Evolutionary conservation across 2,113 vertebrate species (phyloP), one percentile per base, ranked within the genome.

Genomic region (Daphoenositta chrysoptera): DNA sequence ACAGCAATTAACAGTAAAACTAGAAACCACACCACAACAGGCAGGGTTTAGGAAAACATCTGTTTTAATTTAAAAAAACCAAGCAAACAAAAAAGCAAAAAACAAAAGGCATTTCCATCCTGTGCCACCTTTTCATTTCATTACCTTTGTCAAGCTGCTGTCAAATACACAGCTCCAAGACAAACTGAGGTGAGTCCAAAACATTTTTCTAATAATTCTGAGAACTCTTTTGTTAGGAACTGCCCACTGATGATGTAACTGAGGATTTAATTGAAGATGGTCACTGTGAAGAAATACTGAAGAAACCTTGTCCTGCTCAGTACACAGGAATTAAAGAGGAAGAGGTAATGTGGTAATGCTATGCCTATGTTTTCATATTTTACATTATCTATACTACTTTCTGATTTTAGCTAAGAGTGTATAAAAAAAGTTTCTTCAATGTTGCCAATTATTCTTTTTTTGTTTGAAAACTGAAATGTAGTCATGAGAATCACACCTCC

Each of bases 201-300:
- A 47, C 6, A 42, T 94, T 76, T 58, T 63, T 37, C 27, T 54
- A 50, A 42, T 58, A 73, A 66, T 61, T 57, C 18, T 61, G 22
- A 90, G 45, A 91, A 66, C 70, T 37, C 35, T 87, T 93, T 72
- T 83, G 19, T 30, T 89, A 99, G 99, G 99, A 99, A 7, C 97
- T 99, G 66, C 96, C 99, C 23, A 27, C n/a, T 42, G 98, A 98
- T 87, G 97, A 98, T n/a, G 96, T 99, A 30, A 97, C 95, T 56
- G 99, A 99, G 60, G 99, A 99, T 44, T 97, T 99, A 65, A 98
- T 99, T 95, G 99, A 99, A 97, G 97, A 94, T 13, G 98, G 98
- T 7, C 98, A 99, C 30, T 98, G 97, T 94, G 99, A 99, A 75
- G 98, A 99, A 70, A 98, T 99, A 87, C 96, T 99, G 87, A 98